Conservation (phyloP, 2,797 vertebrate genomes). For the Hemitrygon akajei region DNA sequence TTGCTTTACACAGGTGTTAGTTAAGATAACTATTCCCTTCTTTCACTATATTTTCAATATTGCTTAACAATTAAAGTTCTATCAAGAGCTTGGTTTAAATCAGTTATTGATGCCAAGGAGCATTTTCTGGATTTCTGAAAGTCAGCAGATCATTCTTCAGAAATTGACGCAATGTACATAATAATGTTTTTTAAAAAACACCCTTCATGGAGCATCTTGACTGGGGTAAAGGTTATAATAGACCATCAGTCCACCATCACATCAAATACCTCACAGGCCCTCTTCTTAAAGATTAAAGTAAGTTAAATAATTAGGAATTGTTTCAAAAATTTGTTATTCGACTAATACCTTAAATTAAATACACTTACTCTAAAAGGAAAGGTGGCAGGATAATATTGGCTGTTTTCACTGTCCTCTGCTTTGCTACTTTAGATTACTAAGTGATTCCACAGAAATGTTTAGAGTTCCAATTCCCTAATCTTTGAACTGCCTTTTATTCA, state of each 20-base stretch:
- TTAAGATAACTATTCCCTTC: background rate
- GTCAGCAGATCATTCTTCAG: background rate
- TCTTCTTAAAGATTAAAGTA: background rate
- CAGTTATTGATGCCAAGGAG: background rate
- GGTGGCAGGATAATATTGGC: background rate
- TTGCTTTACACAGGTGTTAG: background rate
- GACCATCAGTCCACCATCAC: background rate
- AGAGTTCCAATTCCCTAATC: background rate
- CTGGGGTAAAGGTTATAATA: background rate
- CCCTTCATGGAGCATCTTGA: background rate
- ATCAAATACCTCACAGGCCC: background rate
- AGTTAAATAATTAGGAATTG: background rate
- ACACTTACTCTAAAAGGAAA: background rate
- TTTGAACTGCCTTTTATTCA: background rate
- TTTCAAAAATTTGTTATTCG: background rate
- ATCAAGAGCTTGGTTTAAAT: background rate
- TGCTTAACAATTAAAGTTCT: background rate
- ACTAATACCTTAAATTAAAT: background rate
- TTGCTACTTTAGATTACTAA: conserved; percentile 25
- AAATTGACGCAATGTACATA: background rate
- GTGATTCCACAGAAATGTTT: conserved; percentile 9
- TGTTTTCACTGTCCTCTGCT: background rate
- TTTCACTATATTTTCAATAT: background rate
- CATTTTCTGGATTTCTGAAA: background rate
- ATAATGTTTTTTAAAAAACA: background rate